Evolutionary conservation across 2,113 vertebrate species (phyloP), one percentile per base, ranked within the genome.

Genomic region (Eulemur macaco): DNA sequence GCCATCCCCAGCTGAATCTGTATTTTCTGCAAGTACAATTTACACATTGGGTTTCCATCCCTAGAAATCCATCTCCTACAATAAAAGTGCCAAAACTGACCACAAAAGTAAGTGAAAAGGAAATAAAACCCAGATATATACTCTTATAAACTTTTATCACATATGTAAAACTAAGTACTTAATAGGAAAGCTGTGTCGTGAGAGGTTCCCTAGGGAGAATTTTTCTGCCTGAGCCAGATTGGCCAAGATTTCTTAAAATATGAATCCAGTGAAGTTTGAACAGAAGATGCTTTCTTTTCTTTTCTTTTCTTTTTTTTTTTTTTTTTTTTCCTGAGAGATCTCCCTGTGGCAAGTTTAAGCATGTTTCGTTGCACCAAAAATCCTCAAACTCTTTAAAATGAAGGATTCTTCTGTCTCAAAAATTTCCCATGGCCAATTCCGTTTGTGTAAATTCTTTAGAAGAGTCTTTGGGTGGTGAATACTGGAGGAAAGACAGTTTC

Each of bases 1-100:
- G 89, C 77, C 37, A 11, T 18, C 81, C 47, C 1, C 8, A 8
- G 18, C 12, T 3, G 63, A 93, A n/a, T 83, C 96, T 93, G 77
- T 94, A 58, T 89, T 94, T 91, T 92, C 83, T 31, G 18, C 54
- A 56, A 84, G 69, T 83, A 68, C 56, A 39, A 5, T 83, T 74
- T 63, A 29, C 29, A 37, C 89, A 9, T 64, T 20, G 34, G 68
- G 10, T 73, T 86, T 95, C 66, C 56, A 8, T 87, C 73, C 92
- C 95, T 87, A 14, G 95, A 97, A 94, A 89, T 66, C 86, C 29
- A 50, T 74, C 52, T 77, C 69, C 0, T 47, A 10, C 37, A n/a
- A 56, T 92, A 20, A 54, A 95, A 56, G 63, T 54, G 64, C 86
- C 89, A 83, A 58, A 10, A 78, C 42, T 74, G 90, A 64, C 63